A percentile compares a stretch with the other conserved stretches of the same genome.
Conservation (phyloP, 1,140 invertebrate species). For the Delia radicum region DNA sequence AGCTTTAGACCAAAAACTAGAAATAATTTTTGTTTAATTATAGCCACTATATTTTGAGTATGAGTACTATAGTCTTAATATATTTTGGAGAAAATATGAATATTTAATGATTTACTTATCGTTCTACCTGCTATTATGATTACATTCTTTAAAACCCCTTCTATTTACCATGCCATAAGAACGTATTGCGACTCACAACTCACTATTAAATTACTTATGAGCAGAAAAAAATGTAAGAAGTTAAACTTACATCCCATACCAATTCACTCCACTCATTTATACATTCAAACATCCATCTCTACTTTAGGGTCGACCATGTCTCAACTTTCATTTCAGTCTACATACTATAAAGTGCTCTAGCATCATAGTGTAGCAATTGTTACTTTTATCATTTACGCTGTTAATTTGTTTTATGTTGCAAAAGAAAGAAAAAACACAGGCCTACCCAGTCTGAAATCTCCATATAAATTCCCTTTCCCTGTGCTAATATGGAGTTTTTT, state of each 20-base stretch:
- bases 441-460: background rate
- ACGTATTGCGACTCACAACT: too few species aligned
- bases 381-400: slow-evolving; percentile 1
- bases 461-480: background rate
- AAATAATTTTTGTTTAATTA: too few species aligned
- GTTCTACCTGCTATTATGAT: too few species aligned
- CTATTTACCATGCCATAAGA: too few species aligned
- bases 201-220: background rate
- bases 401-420: background rate
- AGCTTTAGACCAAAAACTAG: too few species aligned
- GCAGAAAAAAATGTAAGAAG: background rate
- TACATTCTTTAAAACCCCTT: too few species aligned
- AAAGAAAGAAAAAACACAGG: background rate
- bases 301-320: background rate
- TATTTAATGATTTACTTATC: too few species aligned
- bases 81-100: too few species aligned
- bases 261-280: background rate
- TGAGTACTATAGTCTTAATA: too few species aligned
- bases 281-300: background rate
- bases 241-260: background rate
- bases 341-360: too few species aligned
- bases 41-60: too few species aligned
- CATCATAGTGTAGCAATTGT: background rate
- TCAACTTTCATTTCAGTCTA: background rate
- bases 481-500: background rate